These are phyloP conservation scores for Tiaroga cobitis DNA, from an alignment of 2,797 vertebrate genomes.

Conservation along the genomic window DNA sequence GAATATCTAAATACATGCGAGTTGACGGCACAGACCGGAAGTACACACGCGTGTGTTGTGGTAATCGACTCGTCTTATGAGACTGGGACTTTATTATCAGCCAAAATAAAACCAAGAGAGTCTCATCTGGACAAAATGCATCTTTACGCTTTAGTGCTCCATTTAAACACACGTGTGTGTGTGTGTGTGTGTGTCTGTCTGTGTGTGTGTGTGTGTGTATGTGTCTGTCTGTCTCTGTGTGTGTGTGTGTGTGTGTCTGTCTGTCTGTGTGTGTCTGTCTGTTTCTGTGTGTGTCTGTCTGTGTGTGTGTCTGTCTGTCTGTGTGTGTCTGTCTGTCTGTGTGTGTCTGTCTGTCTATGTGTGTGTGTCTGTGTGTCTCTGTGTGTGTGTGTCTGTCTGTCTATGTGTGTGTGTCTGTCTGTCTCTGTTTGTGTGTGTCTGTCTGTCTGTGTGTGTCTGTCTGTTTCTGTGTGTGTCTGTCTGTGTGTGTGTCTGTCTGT, in stretches of 20 bases:
- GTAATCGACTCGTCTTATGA: neutral
- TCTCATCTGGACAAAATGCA: neutral
- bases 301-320: too few species aligned
- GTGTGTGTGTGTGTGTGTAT: too few species aligned
- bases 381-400: neutral
- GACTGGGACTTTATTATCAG: neutral
- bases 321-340: neutral
- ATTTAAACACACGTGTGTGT: neutral
- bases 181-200: accelerated
- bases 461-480: too few species aligned
- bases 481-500: accelerated
- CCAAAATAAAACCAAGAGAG: constrained; percentile 11
- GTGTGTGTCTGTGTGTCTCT: neutral
- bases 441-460: accelerated
- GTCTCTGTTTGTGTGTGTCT: too few species aligned
- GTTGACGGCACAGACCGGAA: neutral
- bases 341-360: neutral
- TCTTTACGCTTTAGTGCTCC: neutral
- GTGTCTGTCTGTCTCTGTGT: too few species aligned
- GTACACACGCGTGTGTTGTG: neutral
- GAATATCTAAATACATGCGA: neutral
- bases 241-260: too few species aligned
- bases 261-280: accelerated
- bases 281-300: too few species aligned
- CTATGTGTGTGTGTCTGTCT: too few species aligned